Evolutionary conservation across 92 coral and sea anemone genomes (phyloP).

Genomic region (Epizoanthus scotinus): DNA sequence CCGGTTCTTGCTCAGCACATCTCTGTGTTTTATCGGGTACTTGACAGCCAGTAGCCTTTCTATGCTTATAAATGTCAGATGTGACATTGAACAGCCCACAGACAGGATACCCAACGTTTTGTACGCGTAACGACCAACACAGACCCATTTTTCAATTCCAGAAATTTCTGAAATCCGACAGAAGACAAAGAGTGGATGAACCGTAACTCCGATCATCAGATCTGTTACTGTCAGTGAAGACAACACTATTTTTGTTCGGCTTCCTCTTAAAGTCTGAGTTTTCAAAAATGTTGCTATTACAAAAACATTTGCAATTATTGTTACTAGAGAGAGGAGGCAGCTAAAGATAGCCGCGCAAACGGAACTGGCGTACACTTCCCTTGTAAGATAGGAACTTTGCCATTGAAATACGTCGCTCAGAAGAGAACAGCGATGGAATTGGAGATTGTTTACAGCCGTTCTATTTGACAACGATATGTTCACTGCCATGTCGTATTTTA

Average conservation of each 20-base stretch:
- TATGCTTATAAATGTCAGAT: conserved; percentile 29
- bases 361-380: background rate
- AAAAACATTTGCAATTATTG: conserved; percentile 3
- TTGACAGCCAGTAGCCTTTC: conserved; percentile 17
- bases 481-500: background rate
- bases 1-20: background rate
- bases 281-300: background rate
- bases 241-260: background rate
- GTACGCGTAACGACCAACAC: conserved; percentile 11
- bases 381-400: background rate
- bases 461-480: background rate
- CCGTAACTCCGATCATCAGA: conserved; percentile 1
- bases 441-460: background rate
- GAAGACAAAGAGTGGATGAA: conserved; percentile 11
- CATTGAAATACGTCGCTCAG: conserved; percentile 5
- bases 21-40: background rate
- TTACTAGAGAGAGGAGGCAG: background rate
- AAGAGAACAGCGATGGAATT: background rate
- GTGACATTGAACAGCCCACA: conserved; percentile 14
- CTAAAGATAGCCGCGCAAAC: background rate
- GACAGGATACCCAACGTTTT: background rate
- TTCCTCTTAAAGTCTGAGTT: background rate
- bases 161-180: conserved; percentile 1
- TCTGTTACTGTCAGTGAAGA: conserved; percentile 21
- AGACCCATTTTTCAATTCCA: conserved; percentile 7